These are phyloP conservation scores for Drosophila mettleri DNA, from an alignment of 2,888 invertebrate species.

Conservation along the genomic window DNA sequence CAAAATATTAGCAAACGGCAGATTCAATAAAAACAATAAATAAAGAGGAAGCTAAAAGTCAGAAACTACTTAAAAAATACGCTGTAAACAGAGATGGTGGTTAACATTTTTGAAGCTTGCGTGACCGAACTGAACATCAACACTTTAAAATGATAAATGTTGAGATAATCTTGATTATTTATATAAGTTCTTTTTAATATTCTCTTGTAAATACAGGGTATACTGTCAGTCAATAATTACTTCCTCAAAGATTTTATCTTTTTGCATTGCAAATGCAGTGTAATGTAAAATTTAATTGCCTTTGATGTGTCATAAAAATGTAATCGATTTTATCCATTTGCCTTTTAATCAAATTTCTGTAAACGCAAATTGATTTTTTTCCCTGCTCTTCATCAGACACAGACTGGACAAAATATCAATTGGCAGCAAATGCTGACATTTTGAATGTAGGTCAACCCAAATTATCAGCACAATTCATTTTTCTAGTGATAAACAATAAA, in stretches of 20 bases:
- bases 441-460: conserved; percentile 56
- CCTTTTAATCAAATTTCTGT: conserved; percentile 20
- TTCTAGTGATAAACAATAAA: conserved; percentile 45
- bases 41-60: background rate
- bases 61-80: background rate
- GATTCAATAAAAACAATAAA: conserved; percentile 11
- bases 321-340: conserved; percentile 20
- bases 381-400: background rate
- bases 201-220: background rate
- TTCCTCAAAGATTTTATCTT: conserved; percentile 7
- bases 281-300: conserved; percentile 46
- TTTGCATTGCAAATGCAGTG: conserved; percentile 8
- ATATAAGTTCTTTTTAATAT: too few species aligned
- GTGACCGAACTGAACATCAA: too few species aligned
- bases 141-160: too few species aligned
- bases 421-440: conserved; percentile 6
- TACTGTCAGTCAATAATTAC: background rate
- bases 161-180: too few species aligned
- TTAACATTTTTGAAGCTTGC: too few species aligned
- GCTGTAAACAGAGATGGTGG: background rate
- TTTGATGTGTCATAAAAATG: conserved; percentile 41
- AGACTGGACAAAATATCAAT: background rate
- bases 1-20: conserved; percentile 31
- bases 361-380: conserved; percentile 6
- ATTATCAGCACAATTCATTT: conserved; percentile 35